These are phyloP conservation scores for Ferrisia virgata DNA, from an alignment of 2,888 invertebrate species.

Conservation along the genomic window DNA sequence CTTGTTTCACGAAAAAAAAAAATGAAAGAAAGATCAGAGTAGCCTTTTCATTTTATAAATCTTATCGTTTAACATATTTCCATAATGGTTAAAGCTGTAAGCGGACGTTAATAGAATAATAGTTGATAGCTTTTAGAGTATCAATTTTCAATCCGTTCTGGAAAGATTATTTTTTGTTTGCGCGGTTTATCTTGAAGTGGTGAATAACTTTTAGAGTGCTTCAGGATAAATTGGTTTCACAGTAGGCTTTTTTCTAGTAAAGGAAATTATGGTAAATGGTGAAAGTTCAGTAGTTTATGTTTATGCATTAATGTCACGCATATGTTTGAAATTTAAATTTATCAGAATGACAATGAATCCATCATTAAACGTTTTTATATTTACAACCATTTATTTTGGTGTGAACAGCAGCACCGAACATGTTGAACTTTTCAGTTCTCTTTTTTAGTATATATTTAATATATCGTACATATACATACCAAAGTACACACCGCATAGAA, in stretches of 20 bases:
- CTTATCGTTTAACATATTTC: background rate
- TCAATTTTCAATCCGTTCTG: constrained; percentile 5
- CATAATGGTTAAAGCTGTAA: background rate
- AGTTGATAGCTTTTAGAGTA: background rate
- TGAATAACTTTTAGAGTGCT: constrained; percentile 9
- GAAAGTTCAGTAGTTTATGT: background rate
- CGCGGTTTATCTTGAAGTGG: background rate
- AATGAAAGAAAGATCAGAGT: no score
- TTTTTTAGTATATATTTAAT: background rate
- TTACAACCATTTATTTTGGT: background rate
- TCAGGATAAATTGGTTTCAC: background rate
- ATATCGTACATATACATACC: background rate
- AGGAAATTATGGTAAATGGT: background rate
- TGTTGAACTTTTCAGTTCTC: background rate
- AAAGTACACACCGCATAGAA: background rate
- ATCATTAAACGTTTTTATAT: background rate
- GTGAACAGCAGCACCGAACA: no score
- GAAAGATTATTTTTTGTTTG: background rate
- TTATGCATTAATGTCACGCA: background rate
- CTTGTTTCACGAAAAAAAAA: no score
- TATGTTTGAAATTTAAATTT: background rate
- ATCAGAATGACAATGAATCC: background rate
- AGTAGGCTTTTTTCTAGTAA: background rate
- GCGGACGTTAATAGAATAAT: background rate
- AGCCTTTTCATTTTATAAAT: background rate